Conservation (phyloP, 1,140 invertebrate species). For the Rhagoletis zephyria region DNA sequence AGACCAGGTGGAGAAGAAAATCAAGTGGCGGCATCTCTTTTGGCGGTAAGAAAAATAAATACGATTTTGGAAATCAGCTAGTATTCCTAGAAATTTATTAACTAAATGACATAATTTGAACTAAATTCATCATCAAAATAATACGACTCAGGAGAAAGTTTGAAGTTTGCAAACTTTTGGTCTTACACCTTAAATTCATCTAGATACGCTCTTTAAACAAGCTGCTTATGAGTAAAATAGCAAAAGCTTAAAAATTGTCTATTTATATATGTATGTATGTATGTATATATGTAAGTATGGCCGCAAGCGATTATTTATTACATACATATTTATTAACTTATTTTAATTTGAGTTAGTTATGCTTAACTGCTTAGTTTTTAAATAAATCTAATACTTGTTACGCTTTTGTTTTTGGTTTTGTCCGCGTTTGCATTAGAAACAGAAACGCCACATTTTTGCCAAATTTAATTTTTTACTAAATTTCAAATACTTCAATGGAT, state of each 20-base stretch:
- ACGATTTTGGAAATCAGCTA: too few species aligned
- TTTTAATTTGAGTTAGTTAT: background rate
- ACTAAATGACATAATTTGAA: too few species aligned
- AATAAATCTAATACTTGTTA: background rate
- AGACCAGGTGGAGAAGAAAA: too few species aligned
- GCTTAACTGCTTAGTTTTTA: background rate
- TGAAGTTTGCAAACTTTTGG: too few species aligned
- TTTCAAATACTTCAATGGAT: conserved; percentile 2
- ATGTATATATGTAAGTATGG: conserved; percentile 4
- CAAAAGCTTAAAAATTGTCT: conserved; percentile 45
- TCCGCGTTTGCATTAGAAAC: background rate
- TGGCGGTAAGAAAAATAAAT: too few species aligned
- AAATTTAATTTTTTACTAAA: conserved; percentile 29
- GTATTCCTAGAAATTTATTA: too few species aligned
- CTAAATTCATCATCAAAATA: too few species aligned
- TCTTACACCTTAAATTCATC: background rate
- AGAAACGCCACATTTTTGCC: background rate
- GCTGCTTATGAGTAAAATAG: conserved; percentile 22
- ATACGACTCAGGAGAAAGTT: too few species aligned
- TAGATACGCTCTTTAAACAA: background rate
- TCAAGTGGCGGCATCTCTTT: too few species aligned
- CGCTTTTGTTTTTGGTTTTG: background rate
- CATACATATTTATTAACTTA: background rate
- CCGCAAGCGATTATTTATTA: conserved; percentile 19
- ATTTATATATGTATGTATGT: background rate